Evolutionary conservation across 2,797 vertebrate species (phyloP), one percentile per base, ranked within the genome.

Genomic region (Threskiornis aethiopicus): DNA sequence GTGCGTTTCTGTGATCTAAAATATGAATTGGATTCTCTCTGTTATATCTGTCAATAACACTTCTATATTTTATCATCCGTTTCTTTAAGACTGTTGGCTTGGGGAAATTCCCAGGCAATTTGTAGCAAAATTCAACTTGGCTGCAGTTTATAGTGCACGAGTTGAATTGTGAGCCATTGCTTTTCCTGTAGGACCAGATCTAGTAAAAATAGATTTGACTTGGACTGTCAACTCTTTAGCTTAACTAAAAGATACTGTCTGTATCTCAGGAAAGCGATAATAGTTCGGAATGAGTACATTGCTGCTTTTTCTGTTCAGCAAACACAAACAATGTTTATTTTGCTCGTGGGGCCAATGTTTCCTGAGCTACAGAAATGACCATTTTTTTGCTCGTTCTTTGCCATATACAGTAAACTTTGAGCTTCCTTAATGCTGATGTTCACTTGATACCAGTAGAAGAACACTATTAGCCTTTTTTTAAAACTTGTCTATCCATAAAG

Each of bases 271-370:
- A 93, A 96, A 80, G 75, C 0, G 18, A 85, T 96, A 93, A 80
- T 89, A 35, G 58, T 71, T 94, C 8, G 10, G 64, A 95, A 85
- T 87, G 82, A 92, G 59, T 82, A 80, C 81, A 42, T 37, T 85
- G 54, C 73, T 89, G 67, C 75, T 83, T 83, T 89, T 96, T 93
- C 81, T 95, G 46, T 93, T 95, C 93, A 67, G 81, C 91, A 96
- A 93, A 95, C 70, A 93, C 59, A 87, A 90, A 84, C 80, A 73
- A 28, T 95, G 84, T 96, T 96, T 96, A 77, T 95, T 95, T 96
- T 96, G 75, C 84, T 80, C 33, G 0, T 80, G 81, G 75, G 90
- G 67, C 78, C 86, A 67, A 5, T 92, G 92, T 89, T 96, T 96
- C 84, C 89, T 49, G 84, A 94, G 71, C 71, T 93, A 31, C 84